phyloP scores from a whole-genome alignment of 2,797 vertebrate species.

The Poliocrania exsul region DNA sequence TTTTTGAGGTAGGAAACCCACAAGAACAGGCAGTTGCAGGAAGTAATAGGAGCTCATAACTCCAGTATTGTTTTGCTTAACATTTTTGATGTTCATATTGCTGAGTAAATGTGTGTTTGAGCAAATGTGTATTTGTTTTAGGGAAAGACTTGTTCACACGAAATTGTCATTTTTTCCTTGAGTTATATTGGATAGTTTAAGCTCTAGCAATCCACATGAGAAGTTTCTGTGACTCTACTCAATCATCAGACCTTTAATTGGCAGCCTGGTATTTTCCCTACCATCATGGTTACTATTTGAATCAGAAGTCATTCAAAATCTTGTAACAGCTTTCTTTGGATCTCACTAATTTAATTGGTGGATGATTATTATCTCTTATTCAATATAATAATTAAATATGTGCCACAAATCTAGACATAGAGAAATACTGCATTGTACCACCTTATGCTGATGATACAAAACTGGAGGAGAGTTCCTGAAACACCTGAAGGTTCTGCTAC shows the following conservation, averaged over 20 bases:
- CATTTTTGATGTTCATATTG: neutral
- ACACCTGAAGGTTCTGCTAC: neutral
- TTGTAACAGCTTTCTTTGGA: neutral
- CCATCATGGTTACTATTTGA: neutral
- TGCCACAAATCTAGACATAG: neutral
- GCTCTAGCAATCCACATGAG: neutral
- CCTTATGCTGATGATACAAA: neutral
- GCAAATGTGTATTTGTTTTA: neutral
- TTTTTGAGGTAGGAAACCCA: neutral
- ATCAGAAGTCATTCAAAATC: neutral
- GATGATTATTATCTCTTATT: neutral
- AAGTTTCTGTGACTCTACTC: neutral
- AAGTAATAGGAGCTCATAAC: neutral
- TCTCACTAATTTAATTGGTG: neutral
- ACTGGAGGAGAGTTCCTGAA: fast-evolving
- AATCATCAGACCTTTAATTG: neutral
- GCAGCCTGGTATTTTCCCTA: neutral
- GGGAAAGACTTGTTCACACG: neutral
- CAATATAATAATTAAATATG: neutral
- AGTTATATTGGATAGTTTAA: neutral
- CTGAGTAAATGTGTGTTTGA: neutral
- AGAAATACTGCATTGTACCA: neutral
- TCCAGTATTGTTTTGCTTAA: neutral
- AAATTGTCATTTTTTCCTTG: neutral
- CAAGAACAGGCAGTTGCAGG: neutral